Evolutionary conservation across 2,888 invertebrate species (phyloP).

Genomic region (Galerucella calmariensis): DNA sequence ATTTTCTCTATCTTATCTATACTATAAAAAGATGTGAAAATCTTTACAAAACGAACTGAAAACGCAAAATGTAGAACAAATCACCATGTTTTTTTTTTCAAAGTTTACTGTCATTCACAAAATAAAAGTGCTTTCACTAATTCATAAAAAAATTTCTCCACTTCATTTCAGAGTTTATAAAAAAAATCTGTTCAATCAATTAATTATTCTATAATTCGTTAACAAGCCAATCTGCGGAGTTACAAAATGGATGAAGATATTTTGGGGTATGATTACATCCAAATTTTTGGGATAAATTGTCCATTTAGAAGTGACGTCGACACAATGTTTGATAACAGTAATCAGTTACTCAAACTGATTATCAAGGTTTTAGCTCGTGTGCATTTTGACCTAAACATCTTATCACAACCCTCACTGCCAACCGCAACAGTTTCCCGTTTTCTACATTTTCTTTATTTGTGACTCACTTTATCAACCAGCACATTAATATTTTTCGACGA

Average conservation of each 20-base stretch:
- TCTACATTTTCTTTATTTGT: constrained; percentile 1
- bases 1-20: constrained; percentile 54
- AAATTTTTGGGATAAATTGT: constrained; percentile 10
- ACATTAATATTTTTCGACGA: constrained; percentile 50
- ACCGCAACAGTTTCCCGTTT: constrained; percentile 8
- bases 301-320: constrained; percentile 21
- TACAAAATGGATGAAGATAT: constrained; percentile 8
- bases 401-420: background rate
- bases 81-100: constrained; percentile 41
- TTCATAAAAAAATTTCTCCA: constrained; percentile 47
- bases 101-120: constrained; percentile 46
- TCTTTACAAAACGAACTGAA: constrained; percentile 48
- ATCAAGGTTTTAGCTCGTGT: background rate
- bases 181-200: constrained; percentile 41
- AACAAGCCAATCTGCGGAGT: constrained; percentile 12
- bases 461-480: constrained; percentile 31
- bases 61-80: constrained; percentile 42
- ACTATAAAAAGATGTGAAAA: constrained; percentile 51
- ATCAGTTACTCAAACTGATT: background rate
- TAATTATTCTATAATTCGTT: constrained; percentile 5
- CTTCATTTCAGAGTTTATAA: constrained; percentile 43
- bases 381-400: background rate
- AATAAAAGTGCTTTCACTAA: constrained; percentile 45
- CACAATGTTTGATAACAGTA: background rate
- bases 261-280: background rate